Percentiles rank a stretch among this genome's conserved stretches.
phyloP scores from a whole-genome alignment of 2,888 invertebrate species.

The Unio delphinus region DNA sequence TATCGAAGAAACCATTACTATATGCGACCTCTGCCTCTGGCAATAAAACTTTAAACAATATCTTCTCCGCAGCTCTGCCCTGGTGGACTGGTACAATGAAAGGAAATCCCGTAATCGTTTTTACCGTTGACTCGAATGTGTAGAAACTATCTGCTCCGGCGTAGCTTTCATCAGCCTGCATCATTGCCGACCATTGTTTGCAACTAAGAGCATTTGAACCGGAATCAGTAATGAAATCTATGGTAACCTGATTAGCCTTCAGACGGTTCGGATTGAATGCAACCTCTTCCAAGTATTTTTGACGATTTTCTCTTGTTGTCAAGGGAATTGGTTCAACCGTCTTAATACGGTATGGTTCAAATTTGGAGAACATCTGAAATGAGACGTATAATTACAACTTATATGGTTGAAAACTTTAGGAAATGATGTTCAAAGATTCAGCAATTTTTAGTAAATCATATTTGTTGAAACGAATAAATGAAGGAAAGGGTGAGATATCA shows the following conservation, averaged over 20 bases:
- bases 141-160: slow-evolving; percentile 1
- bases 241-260: not conserved
- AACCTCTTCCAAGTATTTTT: not conserved
- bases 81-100: slow-evolving; percentile 17
- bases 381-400: too few species aligned
- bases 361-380: not conserved
- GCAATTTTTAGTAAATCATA: too few species aligned
- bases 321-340: slow-evolving; percentile 1
- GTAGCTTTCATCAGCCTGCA: not conserved
- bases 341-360: slow-evolving; percentile 1
- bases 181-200: not conserved
- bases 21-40: slow-evolving; percentile 2
- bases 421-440: too few species aligned
- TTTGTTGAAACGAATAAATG: too few species aligned
- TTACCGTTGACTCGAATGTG: not conserved
- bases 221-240: not conserved
- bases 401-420: too few species aligned
- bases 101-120: not conserved
- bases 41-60: slow-evolving; percentile 7
- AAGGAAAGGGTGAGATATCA: too few species aligned
- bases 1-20: slow-evolving; percentile 23
- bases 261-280: not conserved
- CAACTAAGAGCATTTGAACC: not conserved
- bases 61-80: slow-evolving; percentile 15
- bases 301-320: not conserved